Evolutionary conservation across 2,888 invertebrate species (phyloP), one percentile per base, ranked within the genome.

Genomic region (Euclidia mi): DNA sequence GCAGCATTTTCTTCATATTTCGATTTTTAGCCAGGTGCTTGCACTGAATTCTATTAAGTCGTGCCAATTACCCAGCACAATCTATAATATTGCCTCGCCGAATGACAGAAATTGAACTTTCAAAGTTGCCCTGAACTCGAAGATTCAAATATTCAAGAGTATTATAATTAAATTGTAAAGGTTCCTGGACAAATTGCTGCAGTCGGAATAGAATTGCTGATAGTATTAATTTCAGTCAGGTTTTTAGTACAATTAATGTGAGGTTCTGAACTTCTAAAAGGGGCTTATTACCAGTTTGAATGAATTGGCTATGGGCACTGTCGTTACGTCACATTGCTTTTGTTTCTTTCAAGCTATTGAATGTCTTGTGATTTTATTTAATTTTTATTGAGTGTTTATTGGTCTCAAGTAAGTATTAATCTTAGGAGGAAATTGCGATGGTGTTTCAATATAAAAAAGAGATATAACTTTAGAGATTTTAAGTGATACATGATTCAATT

Each of bases 151-250:
- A 77, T 81, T 78, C 70, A 57, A 64, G 71, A 70, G 69, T 79
- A 74, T n/a, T n/a, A n/a, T 88, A 86, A 89, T 90, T 82, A 84
- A 90, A 88, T 86, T 84, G 82, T 78, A 78, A 85, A 82, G 82
- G 81, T 78, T 84, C 51, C 79, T 76, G 80, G 84, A 87, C 84
- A 84, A 88, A 88, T 89, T 83, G 82, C 75, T 79, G 76, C 71
- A 76, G 71, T 71, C 70, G 72, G 65, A 64, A 64, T 71, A 57
- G 65, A 81, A 84, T 79, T 60, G 70, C 69, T 79, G 76, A 77
- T 81, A 76, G 83, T 84, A 86, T 89, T 88, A 82, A 89, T 90
- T 89, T 83, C 70, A 78, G 77, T 72, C 78, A 82, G 81, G 77
- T 82, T 85, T 85, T 84, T 73, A 77, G 76, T 66, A 70, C 67